phyloP scores from a whole-genome alignment of 2,113 vertebrate genomes.

The Cynopterus brachyotis region DNA sequence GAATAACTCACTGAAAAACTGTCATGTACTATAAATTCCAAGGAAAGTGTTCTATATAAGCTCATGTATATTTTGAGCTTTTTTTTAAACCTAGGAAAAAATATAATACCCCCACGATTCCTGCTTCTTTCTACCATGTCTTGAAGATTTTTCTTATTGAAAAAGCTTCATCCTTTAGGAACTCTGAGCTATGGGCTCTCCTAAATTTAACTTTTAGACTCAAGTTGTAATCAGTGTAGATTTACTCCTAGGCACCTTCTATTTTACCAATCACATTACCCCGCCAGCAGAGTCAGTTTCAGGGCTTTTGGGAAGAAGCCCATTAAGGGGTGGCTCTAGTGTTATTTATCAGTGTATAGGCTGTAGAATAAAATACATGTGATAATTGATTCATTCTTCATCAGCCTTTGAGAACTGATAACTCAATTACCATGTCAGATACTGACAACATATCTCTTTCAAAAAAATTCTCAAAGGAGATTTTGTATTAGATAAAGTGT shows the following conservation, averaged over 20 bases:
- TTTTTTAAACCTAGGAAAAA: background rate
- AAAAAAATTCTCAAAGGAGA: slow-evolving; percentile 74
- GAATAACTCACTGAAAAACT: background rate
- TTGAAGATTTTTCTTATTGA: background rate
- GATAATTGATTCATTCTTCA: slow-evolving; percentile 83
- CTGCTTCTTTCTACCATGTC: background rate
- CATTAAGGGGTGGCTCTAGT: slow-evolving; percentile 34
- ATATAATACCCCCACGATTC: background rate
- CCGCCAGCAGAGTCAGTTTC: slow-evolving; percentile 52
- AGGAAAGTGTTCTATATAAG: background rate
- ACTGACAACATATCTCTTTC: slow-evolving; percentile 72
- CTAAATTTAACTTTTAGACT: slow-evolving; percentile 57
- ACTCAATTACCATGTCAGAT: slow-evolving; percentile 83
- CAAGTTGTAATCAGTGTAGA: slow-evolving; percentile 32
- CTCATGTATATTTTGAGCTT: background rate
- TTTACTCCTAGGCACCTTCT: slow-evolving; percentile 69
- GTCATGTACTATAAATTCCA: background rate
- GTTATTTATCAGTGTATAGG: slow-evolving; percentile 75
- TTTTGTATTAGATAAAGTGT: slow-evolving; percentile 67
- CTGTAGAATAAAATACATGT: slow-evolving; percentile 77
- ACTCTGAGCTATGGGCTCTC: background rate
- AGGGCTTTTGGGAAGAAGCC: slow-evolving; percentile 54
- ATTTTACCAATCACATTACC: slow-evolving; percentile 59
- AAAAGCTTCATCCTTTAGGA: slow-evolving; percentile 27
- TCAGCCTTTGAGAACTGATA: slow-evolving; percentile 82